Evolutionary conservation across 2,888 invertebrate genomes (phyloP).

Genomic region (Galeopsomyia nigrocyanea): DNA sequence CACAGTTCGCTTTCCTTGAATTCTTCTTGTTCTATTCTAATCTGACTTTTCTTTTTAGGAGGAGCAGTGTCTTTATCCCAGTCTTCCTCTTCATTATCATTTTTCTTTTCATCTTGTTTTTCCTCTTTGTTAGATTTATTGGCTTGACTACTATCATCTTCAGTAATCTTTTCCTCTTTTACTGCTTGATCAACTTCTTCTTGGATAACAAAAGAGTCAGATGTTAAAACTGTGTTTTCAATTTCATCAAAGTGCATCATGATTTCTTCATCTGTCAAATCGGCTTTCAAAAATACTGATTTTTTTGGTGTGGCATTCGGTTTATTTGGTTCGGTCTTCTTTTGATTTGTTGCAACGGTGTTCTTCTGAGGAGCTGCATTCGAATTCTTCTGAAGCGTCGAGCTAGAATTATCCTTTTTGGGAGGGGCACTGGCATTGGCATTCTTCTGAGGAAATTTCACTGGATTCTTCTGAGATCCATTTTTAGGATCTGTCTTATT

Average conservation of each 20-base stretch:
- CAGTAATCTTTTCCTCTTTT: constrained; percentile 40
- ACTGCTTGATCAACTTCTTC: constrained; percentile 51
- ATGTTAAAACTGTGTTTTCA: constrained; percentile 58
- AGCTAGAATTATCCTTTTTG: not conserved
- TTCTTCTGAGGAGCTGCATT: not conserved
- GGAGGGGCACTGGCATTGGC: not conserved
- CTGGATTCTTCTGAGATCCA: constrained; percentile 15
- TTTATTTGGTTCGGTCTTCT: not conserved
- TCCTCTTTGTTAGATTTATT: constrained; percentile 26
- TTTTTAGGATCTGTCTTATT: not conserved
- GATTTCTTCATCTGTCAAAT: constrained; percentile 59
- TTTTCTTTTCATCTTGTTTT: constrained; percentile 27
- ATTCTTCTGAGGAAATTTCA: not conserved
- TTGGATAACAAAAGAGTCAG: constrained; percentile 53
- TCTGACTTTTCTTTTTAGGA: constrained; percentile 33
- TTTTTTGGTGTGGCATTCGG: constrained; percentile 24
- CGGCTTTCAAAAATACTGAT: constrained; percentile 49
- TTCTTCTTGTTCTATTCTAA: constrained; percentile 50
- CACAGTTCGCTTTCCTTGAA: constrained; percentile 52
- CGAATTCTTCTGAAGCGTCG: not conserved
- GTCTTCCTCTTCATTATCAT: constrained; percentile 45
- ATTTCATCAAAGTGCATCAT: constrained; percentile 61
- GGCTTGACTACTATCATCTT: constrained; percentile 22
- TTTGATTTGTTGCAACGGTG: no score
- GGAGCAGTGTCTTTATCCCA: constrained; percentile 43